Evolutionary conservation across 2,888 invertebrate species (phyloP).

Genomic region (Stenodera caucasica): DNA sequence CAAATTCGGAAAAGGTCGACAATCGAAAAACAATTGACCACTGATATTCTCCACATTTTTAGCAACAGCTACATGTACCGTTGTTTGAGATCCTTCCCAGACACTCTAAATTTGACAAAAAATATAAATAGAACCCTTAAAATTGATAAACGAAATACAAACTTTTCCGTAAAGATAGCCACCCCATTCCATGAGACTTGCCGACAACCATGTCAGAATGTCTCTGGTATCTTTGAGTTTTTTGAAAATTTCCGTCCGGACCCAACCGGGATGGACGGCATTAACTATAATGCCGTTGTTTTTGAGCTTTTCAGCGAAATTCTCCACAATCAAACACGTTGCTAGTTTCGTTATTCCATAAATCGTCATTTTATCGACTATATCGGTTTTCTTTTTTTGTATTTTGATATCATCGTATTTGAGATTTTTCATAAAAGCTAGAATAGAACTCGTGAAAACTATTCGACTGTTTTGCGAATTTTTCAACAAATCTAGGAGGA

Average conservation of each 20-base stretch:
- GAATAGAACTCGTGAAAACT: constrained; percentile 28
- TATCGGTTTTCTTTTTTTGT: not conserved
- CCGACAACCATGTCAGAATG: not conserved
- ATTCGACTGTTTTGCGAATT: constrained; percentile 26
- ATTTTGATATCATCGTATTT: constrained; percentile 1
- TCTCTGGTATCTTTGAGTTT: not conserved
- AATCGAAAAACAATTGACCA: constrained; percentile 14
- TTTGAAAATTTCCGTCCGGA: constrained; percentile 22
- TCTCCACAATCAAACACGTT: constrained; percentile 23
- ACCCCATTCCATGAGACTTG: not conserved
- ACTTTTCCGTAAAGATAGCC: not conserved
- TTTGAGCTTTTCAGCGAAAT: constrained; percentile 27
- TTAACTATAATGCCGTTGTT: constrained; percentile 27
- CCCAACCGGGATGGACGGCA: constrained; percentile 29
- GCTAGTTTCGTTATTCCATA: constrained; percentile 29
- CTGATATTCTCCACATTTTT: not conserved
- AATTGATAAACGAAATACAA: not conserved
- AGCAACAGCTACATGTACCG: constrained; percentile 14
- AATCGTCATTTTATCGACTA: not conserved
- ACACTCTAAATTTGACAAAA: not conserved
- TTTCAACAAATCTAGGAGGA: constrained; percentile 53
- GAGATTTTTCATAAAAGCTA: constrained; percentile 11
- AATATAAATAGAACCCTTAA: not conserved
- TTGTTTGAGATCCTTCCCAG: constrained; percentile 23
- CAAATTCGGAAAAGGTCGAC: constrained; percentile 11